Base-by-base conservation (phyloP, 2,113 vertebrate species). In the Choloepus hoffmanni region DNA sequence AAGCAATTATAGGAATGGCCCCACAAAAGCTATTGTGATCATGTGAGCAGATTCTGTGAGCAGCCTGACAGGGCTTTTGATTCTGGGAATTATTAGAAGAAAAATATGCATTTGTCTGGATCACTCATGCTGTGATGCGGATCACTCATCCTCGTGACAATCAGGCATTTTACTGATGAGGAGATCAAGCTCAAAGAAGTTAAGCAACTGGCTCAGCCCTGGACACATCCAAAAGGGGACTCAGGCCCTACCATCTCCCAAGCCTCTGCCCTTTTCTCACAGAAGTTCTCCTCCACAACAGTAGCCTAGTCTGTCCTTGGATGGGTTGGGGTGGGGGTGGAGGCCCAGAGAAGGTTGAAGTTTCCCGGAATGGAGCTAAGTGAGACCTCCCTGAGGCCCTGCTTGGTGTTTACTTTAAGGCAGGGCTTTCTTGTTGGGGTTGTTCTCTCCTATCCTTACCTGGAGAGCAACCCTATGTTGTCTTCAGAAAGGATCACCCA, bases 301-400 rank as follows among this genome's bases (percentile, higher is more conserved):
- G 30, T 24, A 6, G 30, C 53, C 30, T 78, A 30, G 23, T 26
- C 67, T 62, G 16, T 73, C 48, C 79, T 84, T 48, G 50, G 30
- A n/a, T 0, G 1, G 1, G 18, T 0, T 19, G 21, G n/a, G 2
- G 1, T 33, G 2, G 33, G 11, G 4, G 28, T 85, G 19, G 43
- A 90, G 48, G 30, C 30, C 53, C 67, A 30, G 50, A 85, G 74
- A 77, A 85, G 63, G 7, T 26, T 43, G 43, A 74, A 21, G 5
- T 30, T 45, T 90, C 77, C 88, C 2, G 48, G 12, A 12, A 36
- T 28, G 50, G 48, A 40, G 33, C 55, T 81, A 23, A 88, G 30
- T 6, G 8, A 77, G 43, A 36, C 24, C 26, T 72, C 62, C 11
- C 63, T 26, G 4, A n/a, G 23, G 24, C 55, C 21, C 19, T 5